These are phyloP conservation scores for Chamaetylas fuelleborni DNA, from an alignment of 2,113 vertebrate genomes.

Conservation along the genomic window DNA sequence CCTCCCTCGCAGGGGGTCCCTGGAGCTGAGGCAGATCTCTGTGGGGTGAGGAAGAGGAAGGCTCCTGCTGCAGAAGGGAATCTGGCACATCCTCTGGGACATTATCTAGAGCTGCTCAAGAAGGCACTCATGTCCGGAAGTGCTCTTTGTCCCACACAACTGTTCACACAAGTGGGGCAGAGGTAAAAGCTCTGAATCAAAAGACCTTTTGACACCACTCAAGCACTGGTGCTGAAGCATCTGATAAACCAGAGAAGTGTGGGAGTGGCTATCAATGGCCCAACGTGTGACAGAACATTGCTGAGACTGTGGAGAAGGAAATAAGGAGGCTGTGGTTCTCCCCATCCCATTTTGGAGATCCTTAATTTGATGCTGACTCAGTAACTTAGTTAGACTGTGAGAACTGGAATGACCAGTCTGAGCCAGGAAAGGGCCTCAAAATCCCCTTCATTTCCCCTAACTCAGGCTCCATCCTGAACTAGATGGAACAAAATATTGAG, in stretches of 20 bases:
- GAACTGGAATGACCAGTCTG: background rate
- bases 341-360: background rate
- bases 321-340: background rate
- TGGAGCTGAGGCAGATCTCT: background rate
- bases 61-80: background rate
- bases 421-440: background rate
- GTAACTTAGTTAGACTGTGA: rapidly evolving
- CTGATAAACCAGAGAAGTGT: background rate
- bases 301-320: background rate
- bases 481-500: background rate
- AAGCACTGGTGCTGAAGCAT: background rate
- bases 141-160: background rate
- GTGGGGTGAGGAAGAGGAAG: background rate
- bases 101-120: background rate
- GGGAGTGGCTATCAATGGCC: background rate
- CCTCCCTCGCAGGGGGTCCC: background rate
- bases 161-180: background rate
- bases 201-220: background rate
- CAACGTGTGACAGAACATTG: rapidly evolving
- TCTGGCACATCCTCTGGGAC: background rate
- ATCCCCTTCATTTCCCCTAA: background rate
- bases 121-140: rapidly evolving
- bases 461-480: background rate
- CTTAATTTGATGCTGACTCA: background rate
- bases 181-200: background rate